These are phyloP conservation scores for Sylvilagus bachmani DNA, from an alignment of 2,113 vertebrate genomes.

Conservation along the genomic window DNA sequence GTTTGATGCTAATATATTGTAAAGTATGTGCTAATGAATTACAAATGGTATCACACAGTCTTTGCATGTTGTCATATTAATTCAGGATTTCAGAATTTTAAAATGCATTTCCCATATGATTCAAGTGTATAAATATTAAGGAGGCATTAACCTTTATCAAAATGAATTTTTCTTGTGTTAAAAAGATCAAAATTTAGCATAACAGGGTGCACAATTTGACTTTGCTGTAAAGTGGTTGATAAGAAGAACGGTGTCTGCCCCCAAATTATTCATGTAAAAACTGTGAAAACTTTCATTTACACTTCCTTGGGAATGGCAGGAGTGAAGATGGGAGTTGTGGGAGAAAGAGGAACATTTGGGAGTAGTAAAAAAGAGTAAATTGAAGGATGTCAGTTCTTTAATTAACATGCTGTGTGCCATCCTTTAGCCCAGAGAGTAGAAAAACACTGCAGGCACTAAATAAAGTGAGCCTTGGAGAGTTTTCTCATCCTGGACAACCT, in stretches of 20 bases:
- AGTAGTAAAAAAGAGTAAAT: constrained; percentile 27
- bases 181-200: constrained; percentile 70
- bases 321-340: not conserved
- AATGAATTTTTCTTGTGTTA: constrained; percentile 66
- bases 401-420: constrained; percentile 51
- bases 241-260: not conserved
- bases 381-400: constrained; percentile 52
- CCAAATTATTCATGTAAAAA: constrained; percentile 46
- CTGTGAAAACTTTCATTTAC: constrained; percentile 62
- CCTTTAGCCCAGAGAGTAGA: constrained; percentile 12
- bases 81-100: constrained; percentile 73
- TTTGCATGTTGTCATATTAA: constrained; percentile 68
- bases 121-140: constrained; percentile 81
- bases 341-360: not conserved
- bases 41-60: constrained; percentile 59
- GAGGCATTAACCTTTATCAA: constrained; percentile 81
- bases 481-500: constrained; percentile 47
- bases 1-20: constrained; percentile 52
- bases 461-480: constrained; percentile 17
- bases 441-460: constrained; percentile 24
- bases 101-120: constrained; percentile 62
- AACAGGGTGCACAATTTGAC: constrained; percentile 58
- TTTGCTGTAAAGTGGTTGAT: constrained; percentile 20
- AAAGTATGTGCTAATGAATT: constrained; percentile 76
- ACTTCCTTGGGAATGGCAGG: not conserved